Evolutionary conservation across 2,888 invertebrate species (phyloP).

Genomic region (Papilio protenor): DNA sequence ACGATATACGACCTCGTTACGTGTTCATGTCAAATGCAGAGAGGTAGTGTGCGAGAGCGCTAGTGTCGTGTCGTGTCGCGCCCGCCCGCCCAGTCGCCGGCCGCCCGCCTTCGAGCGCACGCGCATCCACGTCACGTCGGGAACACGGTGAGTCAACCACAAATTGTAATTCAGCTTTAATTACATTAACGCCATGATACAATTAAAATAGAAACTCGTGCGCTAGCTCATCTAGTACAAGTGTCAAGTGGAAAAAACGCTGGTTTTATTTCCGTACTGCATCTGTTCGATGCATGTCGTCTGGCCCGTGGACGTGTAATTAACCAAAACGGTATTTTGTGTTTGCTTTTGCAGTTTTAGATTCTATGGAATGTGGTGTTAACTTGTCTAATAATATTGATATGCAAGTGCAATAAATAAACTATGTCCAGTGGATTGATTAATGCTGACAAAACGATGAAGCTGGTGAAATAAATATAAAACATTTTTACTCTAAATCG

Average conservation of each 20-base stretch:
- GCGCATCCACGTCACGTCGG: constrained; percentile 54
- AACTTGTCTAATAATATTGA: background rate
- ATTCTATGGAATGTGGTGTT: constrained; percentile 27
- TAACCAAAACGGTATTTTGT: constrained; percentile 68
- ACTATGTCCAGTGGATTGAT: background rate
- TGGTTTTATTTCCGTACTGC: constrained; percentile 58
- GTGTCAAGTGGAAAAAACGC: constrained; percentile 37
- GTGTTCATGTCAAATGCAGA: constrained; percentile 50
- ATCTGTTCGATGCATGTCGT: constrained; percentile 57
- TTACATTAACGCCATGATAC: constrained; percentile 45
- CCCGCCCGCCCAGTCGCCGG: constrained; percentile 80
- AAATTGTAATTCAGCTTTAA: constrained; percentile 28
- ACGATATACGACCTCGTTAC: constrained; percentile 38
- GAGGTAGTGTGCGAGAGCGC: constrained; percentile 49
- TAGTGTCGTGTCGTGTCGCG: constrained; percentile 58
- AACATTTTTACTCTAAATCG: background rate
- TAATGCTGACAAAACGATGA: background rate
- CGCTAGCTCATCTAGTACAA: constrained; percentile 45
- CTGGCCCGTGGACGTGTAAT: constrained; percentile 61
- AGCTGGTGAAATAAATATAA: background rate
- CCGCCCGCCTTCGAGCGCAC: constrained; percentile 78
- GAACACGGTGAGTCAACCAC: constrained; percentile 62
- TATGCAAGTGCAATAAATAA: background rate
- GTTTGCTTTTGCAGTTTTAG: constrained; percentile 55
- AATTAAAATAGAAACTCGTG: constrained; percentile 18